Percentiles rank a stretch among this genome's conserved stretches.
These are phyloP conservation scores for Drosophila pachea DNA, from an alignment of 1,140 invertebrate genomes.

Conservation along the genomic window DNA sequence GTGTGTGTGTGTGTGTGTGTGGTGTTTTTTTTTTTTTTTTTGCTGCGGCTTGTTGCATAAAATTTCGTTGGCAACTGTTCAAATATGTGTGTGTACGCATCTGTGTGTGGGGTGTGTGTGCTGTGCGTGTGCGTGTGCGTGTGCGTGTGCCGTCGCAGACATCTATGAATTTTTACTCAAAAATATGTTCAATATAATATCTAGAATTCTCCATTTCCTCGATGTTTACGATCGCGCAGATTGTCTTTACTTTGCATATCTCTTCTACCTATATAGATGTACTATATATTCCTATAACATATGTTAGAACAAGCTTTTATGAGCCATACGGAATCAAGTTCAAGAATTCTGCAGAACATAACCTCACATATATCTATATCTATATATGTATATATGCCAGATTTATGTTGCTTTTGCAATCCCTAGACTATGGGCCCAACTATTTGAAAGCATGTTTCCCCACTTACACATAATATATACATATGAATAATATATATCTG, in stretches of 20 bases:
- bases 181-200: conserved; percentile 64
- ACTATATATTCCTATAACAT: conserved; percentile 9
- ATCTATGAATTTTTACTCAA: conserved; percentile 45
- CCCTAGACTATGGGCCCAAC: background rate
- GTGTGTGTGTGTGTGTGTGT: too few relatives aligned
- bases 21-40: too few relatives aligned
- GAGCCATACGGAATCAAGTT: conserved; percentile 66
- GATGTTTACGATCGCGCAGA: conserved; percentile 39
- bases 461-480: too few relatives aligned
- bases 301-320: conserved; percentile 27
- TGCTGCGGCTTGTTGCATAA: conserved; percentile 60
- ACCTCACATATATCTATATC: background rate
- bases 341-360: conserved; percentile 54
- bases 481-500: too few relatives aligned
- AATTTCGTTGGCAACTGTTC: conserved; percentile 68
- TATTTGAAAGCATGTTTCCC: background rate
- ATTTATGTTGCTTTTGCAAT: background rate
- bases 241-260: conserved; percentile 20
- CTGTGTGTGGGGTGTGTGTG: background rate
- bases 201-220: conserved; percentile 25
- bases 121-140: too few relatives aligned
- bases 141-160: too few relatives aligned
- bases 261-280: conserved; percentile 32
- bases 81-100: conserved; percentile 57
- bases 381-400: too few relatives aligned